Conservation (phyloP, 2,888 invertebrate species). For the Helicoverpa assulta region DNA sequence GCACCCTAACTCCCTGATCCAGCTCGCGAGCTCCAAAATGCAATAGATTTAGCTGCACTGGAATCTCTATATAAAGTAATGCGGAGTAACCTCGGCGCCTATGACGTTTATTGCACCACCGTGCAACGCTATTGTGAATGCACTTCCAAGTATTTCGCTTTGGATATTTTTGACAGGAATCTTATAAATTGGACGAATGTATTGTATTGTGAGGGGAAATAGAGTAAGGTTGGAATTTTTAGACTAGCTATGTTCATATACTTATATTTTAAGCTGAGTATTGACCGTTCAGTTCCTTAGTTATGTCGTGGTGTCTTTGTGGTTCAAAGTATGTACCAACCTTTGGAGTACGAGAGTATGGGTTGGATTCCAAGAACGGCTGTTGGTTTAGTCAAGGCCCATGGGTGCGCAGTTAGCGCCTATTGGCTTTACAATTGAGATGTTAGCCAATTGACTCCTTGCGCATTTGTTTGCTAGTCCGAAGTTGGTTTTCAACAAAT, state of each 20-base stretch:
- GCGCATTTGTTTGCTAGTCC: no score
- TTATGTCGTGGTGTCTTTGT: no score
- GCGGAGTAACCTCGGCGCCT: constrained; percentile 14
- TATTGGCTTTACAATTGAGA: no score
- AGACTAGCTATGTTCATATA: neutral
- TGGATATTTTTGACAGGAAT: neutral
- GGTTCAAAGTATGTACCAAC: no score
- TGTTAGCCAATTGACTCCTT: no score
- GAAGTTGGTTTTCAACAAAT: no score
- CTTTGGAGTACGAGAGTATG: no score
- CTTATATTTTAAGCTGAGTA: no score
- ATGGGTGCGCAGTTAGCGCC: no score
- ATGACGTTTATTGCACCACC: constrained; percentile 32
- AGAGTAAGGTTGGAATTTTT: neutral
- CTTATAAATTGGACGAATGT: neutral
- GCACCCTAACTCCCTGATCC: constrained; percentile 32
- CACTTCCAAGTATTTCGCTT: neutral
- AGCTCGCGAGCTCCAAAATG: constrained; percentile 38
- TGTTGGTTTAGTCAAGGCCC: no score
- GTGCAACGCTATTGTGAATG: neutral
- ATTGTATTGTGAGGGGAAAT: neutral
- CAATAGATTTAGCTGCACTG: constrained; percentile 51
- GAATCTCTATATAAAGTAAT: constrained; percentile 41
- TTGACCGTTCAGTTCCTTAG: no score
- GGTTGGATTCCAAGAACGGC: no score